A percentile compares a stretch with the other conserved stretches of the same genome.
Evolutionary conservation across 1,140 invertebrate species (phyloP).

Genomic region (Lepidurus couesii): DNA sequence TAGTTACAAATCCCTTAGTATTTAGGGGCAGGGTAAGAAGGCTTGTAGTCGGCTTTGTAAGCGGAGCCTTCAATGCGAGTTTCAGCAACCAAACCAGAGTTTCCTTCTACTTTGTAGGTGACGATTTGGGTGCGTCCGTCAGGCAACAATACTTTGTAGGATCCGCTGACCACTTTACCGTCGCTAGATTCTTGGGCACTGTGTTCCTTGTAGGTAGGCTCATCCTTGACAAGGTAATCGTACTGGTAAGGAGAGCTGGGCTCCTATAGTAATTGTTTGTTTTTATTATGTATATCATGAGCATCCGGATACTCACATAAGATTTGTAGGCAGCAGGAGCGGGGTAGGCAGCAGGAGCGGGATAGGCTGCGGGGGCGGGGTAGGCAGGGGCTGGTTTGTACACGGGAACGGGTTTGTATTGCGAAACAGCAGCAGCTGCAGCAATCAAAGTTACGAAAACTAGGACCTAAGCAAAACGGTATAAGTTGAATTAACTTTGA

Average conservation of each 20-base stretch:
- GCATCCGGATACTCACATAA: neutral
- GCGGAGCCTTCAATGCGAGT: slow-evolving; percentile 40
- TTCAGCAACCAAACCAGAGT: slow-evolving; percentile 39
- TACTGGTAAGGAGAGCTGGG: slow-evolving; percentile 32
- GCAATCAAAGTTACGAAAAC: neutral
- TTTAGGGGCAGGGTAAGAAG: slow-evolving; percentile 27
- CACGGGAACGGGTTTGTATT: neutral
- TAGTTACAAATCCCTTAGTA: neutral
- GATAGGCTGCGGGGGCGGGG: neutral
- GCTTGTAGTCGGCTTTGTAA: slow-evolving; percentile 31
- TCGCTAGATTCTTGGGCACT: slow-evolving; percentile 38
- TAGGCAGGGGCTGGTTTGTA: neutral
- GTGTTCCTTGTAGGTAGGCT: slow-evolving; percentile 37
- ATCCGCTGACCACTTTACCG: slow-evolving; percentile 38
- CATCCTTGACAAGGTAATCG: slow-evolving; percentile 34
- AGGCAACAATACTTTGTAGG: slow-evolving; percentile 39
- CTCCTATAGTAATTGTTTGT: neutral
- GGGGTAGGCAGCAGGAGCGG: neutral
- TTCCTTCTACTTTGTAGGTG: slow-evolving; percentile 39
- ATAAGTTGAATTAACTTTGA: no score
- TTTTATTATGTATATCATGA: neutral
- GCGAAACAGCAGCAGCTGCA: neutral
- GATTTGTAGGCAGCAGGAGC: neutral
- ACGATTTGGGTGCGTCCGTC: slow-evolving; percentile 40
- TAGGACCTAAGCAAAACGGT: neutral